Conservation (phyloP, 2,888 invertebrate genomes). For the Cerastoderma edule region DNA sequence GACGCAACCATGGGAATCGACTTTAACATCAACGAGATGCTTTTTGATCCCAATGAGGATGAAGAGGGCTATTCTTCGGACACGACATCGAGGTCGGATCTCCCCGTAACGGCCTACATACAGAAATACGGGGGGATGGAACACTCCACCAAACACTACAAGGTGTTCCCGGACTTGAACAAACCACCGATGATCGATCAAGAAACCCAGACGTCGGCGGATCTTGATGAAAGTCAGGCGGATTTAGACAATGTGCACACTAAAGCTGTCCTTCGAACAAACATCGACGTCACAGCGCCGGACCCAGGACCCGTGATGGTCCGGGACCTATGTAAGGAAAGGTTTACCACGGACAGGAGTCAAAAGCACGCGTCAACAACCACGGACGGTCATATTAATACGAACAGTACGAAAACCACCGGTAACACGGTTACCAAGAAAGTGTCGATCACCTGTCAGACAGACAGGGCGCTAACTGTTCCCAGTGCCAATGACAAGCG, state of each 20-base stretch:
- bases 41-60: slow-evolving; percentile 25
- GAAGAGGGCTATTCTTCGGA: slow-evolving; percentile 48
- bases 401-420: background rate
- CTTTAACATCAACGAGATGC: slow-evolving; percentile 29
- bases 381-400: slow-evolving; percentile 1
- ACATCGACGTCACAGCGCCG: slow-evolving; percentile 18
- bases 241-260: slow-evolving; percentile 23
- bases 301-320: slow-evolving; percentile 6
- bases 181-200: slow-evolving; percentile 34
- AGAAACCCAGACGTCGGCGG: slow-evolving; percentile 38
- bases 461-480: slow-evolving; percentile 4
- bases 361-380: slow-evolving; percentile 3
- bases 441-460: slow-evolving; percentile 5
- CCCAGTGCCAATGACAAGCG: slow-evolving; percentile 29
- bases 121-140: slow-evolving; percentile 42
- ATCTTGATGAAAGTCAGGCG: slow-evolving; percentile 20
- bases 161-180: slow-evolving; percentile 30
- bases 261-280: slow-evolving; percentile 22
- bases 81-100: slow-evolving; percentile 41
- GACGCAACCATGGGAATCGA: slow-evolving; percentile 18
- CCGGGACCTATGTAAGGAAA: slow-evolving; percentile 1
- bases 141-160: slow-evolving; percentile 33
- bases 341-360: background rate
- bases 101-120: slow-evolving; percentile 33
- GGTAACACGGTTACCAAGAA: slow-evolving; percentile 10